These are phyloP conservation scores for Bovichtus variegatus DNA, from an alignment of 2,797 vertebrate species.

Conservation along the genomic window DNA sequence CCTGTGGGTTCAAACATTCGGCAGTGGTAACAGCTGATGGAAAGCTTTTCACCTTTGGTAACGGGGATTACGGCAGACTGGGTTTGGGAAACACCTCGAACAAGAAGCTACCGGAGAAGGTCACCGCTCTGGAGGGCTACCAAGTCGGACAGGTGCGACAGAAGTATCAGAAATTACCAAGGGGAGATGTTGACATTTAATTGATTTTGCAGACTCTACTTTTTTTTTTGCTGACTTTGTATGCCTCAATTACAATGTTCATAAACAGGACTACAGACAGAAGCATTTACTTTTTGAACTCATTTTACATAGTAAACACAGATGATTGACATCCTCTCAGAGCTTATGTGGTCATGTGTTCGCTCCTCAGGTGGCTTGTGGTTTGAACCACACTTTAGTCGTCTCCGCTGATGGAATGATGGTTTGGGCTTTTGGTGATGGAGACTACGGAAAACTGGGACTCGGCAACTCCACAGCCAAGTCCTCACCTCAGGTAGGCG, in stretches of 20 bases:
- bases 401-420: conserved; percentile 86
- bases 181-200: not conserved
- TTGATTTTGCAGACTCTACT: accelerated
- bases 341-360: not conserved
- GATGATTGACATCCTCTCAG: not conserved
- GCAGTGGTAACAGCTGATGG: conserved; percentile 87
- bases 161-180: not conserved
- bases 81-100: conserved; percentile 89
- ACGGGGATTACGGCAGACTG: conserved; percentile 87
- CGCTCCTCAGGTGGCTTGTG: conserved; percentile 85
- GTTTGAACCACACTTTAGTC: conserved; percentile 87
- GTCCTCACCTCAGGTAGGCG: conserved; percentile 87
- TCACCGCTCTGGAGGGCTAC: conserved; percentile 86
- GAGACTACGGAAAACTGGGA: conserved; percentile 89
- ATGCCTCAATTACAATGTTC: not conserved
- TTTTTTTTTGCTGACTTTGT: not conserved
- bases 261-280: not conserved
- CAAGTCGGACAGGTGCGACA: conserved; percentile 84
- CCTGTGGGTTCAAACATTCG: conserved; percentile 89
- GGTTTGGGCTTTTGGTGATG: conserved; percentile 89
- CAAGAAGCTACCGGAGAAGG: conserved; percentile 89
- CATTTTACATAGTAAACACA: not conserved
- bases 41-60: conserved; percentile 89
- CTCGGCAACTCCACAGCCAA: conserved; percentile 88
- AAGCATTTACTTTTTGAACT: not conserved